Evolutionary conservation across 2,113 vertebrate species (phyloP).

Genomic region (Mohoua ochrocephala): DNA sequence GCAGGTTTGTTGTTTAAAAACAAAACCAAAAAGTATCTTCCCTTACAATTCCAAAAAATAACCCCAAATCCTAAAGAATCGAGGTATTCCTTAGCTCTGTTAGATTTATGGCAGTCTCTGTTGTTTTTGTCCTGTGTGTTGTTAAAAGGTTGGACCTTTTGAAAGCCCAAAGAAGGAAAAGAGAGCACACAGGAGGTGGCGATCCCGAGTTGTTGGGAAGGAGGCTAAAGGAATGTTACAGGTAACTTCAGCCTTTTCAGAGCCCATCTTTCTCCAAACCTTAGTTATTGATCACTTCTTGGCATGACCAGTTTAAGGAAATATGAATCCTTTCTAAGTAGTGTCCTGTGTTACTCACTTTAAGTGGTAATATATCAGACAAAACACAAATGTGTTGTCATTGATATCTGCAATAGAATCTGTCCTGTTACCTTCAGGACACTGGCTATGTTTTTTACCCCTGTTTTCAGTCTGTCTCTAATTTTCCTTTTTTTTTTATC

Average conservation of each 20-base stretch:
- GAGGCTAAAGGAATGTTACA: slow-evolving; percentile 91
- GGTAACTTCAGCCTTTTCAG: slow-evolving; percentile 70
- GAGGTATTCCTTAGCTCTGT: not conserved
- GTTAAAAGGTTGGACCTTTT: slow-evolving; percentile 81
- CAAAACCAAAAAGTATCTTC: not conserved
- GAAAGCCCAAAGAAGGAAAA: slow-evolving; percentile 98
- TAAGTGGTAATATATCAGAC: not conserved
- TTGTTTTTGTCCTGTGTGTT: slow-evolving; percentile 46
- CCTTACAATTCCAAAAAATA: not conserved
- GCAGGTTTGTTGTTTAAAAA: slow-evolving; percentile 78
- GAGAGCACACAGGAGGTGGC: slow-evolving; percentile 86
- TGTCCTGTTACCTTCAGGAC: not conserved
- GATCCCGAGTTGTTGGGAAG: slow-evolving; percentile 87
- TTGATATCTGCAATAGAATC: not conserved
- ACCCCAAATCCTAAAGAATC: not conserved
- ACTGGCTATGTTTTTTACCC: not conserved
- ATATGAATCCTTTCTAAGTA: not conserved
- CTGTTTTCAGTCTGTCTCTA: not conserved
- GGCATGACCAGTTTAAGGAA: not conserved
- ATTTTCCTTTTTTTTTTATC: not conserved
- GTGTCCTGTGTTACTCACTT: not conserved
- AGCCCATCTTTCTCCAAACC: not conserved
- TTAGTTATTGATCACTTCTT: not conserved
- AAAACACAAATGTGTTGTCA: not conserved
- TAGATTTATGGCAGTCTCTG: not conserved